Percentiles rank a stretch among this genome's conserved stretches.
These are phyloP conservation scores for Lycophotia porphyrea DNA, from an alignment of 2,888 invertebrate species.

Conservation along the genomic window DNA sequence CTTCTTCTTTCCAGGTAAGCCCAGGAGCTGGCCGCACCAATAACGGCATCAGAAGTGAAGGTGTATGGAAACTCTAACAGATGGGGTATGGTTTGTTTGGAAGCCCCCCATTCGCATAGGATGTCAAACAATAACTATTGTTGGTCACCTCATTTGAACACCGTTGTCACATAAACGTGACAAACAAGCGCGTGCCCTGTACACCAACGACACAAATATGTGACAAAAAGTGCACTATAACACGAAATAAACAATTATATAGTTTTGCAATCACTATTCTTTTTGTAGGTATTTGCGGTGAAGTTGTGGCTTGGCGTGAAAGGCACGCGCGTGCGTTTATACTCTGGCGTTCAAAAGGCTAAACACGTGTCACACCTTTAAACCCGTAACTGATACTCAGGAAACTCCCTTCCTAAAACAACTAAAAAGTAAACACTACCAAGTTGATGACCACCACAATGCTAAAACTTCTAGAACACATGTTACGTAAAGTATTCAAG, in stretches of 20 bases:
- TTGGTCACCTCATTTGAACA: background rate
- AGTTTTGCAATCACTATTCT: too few species aligned
- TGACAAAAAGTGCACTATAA: too few species aligned
- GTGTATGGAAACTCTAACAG: background rate
- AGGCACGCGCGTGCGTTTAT: too few species aligned
- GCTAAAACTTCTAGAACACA: background rate
- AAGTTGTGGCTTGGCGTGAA: too few species aligned
- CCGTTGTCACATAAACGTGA: background rate
- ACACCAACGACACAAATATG: too few species aligned
- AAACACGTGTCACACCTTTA: background rate
- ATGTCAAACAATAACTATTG: background rate
- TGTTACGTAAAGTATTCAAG: background rate
- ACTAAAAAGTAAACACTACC: background rate
- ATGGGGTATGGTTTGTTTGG: background rate
- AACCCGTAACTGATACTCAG: background rate
- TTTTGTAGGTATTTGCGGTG: too few species aligned
- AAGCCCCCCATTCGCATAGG: background rate
- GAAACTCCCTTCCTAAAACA: background rate
- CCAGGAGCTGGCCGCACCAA: background rate
- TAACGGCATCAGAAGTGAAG: background rate
- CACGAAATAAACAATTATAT: too few species aligned
- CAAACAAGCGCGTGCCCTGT: too few species aligned
- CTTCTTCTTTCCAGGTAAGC: conserved; percentile 7
- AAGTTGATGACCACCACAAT: background rate
- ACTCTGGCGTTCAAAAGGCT: background rate